phyloP scores from a whole-genome alignment of 2,113 vertebrate genomes.

The Pan troglodytes region NHGRI_mPanTro3-v2.1_pri NC_086015.1:200989501-200990000 shows the following conservation, averaged over 20 bases:
- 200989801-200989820: background rate
- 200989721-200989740: background rate
- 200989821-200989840: background rate
- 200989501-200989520: background rate
- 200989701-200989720: background rate
- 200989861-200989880: background rate
- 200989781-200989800: background rate
- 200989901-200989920: background rate
- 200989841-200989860: background rate
- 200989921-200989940: background rate
- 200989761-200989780: background rate
- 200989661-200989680: background rate
- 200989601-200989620: background rate
- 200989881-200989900: background rate
- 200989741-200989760: background rate
- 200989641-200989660: background rate
- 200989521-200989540: background rate
- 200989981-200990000: background rate
- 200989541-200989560: background rate
- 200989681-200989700: background rate
- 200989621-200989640: background rate
- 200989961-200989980: background rate
- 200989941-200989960: background rate
- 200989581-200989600: background rate
- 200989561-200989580: background rate